Percentiles rank a stretch among this genome's conserved stretches.
Evolutionary conservation across 1,140 invertebrate species (phyloP).

Genomic region (Ostrea denselamellosa): DNA sequence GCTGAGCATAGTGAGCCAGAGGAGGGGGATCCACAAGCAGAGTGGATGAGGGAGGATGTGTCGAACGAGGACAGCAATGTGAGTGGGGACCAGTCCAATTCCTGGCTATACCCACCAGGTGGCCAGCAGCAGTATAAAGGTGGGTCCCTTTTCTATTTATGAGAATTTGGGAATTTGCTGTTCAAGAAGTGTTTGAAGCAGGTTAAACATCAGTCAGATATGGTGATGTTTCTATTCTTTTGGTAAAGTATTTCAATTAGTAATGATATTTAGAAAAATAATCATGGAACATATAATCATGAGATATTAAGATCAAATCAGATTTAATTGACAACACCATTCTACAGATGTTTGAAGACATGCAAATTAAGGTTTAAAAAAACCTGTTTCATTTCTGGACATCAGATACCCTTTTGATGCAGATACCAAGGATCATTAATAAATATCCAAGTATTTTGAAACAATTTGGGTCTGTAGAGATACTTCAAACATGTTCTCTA

Average conservation of each 20-base stretch:
- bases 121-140: constrained; percentile 53
- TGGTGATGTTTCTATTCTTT: background rate
- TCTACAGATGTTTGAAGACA: too few relatives aligned
- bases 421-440: background rate
- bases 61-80: constrained; percentile 55
- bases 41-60: constrained; percentile 55
- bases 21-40: constrained; percentile 47
- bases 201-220: background rate
- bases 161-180: background rate
- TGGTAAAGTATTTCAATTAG: background rate
- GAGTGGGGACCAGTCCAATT: constrained; percentile 54
- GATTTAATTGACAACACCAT: too few relatives aligned
- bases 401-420: background rate
- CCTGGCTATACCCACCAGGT: constrained; percentile 45
- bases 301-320: background rate
- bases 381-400: background rate
- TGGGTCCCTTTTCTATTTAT: constrained; percentile 44
- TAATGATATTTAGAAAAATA: background rate
- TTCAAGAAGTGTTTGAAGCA: background rate
- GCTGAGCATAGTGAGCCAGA: constrained; percentile 36
- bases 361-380: too few relatives aligned
- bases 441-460: background rate
- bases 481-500: background rate
- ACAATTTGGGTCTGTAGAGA: background rate
- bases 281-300: background rate